Conservation (phyloP, 2,888 invertebrate species). For the Drosophila atripex region DNA sequence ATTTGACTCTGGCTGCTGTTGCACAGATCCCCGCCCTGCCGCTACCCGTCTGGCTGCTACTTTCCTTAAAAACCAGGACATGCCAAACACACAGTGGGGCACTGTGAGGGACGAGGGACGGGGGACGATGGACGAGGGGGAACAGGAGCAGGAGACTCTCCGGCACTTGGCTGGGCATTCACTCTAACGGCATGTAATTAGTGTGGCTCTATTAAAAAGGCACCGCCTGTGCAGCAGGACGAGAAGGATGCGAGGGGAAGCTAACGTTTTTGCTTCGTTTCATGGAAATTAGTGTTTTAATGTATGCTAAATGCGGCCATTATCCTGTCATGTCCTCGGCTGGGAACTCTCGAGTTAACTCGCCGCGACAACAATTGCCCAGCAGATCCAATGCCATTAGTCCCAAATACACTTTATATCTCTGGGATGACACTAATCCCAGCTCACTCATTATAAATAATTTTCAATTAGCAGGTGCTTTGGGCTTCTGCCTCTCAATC, state of each 20-base stretch:
- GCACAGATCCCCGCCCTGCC: conserved; percentile 1
- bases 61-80: conserved; percentile 6
- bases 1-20: conserved; percentile 66
- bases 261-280: conserved; percentile 65
- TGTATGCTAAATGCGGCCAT: conserved; percentile 78
- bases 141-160: conserved; percentile 31
- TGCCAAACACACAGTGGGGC: conserved; percentile 4
- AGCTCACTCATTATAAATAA: conserved; percentile 55
- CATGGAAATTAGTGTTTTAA: conserved; percentile 78
- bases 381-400: conserved; percentile 47
- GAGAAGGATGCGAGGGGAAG: conserved; percentile 5
- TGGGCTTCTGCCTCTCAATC: conserved; percentile 9
- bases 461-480: conserved; percentile 73
- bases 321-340: conserved; percentile 65
- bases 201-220: conserved; percentile 79
- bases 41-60: neutral
- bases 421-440: conserved; percentile 42
- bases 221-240: conserved; percentile 61
- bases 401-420: conserved; percentile 14
- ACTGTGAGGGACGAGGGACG: neutral
- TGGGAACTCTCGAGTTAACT: conserved; percentile 43
- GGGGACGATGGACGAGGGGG: neutral
- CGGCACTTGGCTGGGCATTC: conserved; percentile 62
- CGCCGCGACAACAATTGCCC: conserved; percentile 53
- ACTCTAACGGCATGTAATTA: conserved; percentile 79